These are phyloP conservation scores for Aphidius colemani DNA, from an alignment of 2,888 invertebrate species.

Conservation along the genomic window DNA sequence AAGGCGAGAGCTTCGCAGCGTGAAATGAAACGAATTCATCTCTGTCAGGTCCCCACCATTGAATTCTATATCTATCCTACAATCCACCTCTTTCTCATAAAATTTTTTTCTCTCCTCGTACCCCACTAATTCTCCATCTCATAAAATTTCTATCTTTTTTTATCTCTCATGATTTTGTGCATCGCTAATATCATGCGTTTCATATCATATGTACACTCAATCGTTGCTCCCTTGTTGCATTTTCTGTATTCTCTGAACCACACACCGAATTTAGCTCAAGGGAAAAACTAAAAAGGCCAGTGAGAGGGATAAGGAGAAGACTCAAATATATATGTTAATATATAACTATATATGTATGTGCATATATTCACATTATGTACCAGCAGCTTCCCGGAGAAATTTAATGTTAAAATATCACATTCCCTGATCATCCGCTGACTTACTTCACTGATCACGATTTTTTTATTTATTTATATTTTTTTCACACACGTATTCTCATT, in stretches of 20 bases:
- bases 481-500: slow-evolving; percentile 40
- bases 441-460: slow-evolving; percentile 40
- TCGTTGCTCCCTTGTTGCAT: slow-evolving; percentile 32
- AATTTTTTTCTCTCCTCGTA: slow-evolving; percentile 23
- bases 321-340: slow-evolving; percentile 17
- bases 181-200: neutral
- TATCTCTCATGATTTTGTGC: neutral
- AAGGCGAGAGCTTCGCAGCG: slow-evolving; percentile 61
- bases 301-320: neutral
- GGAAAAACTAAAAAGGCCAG: neutral
- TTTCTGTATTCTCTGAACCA: slow-evolving; percentile 52
- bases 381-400: slow-evolving; percentile 20
- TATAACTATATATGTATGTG: slow-evolving; percentile 32
- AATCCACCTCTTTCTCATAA: slow-evolving; percentile 32
- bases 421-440: slow-evolving; percentile 30
- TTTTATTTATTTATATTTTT: slow-evolving; percentile 1
- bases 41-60: slow-evolving; percentile 52
- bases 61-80: slow-evolving; percentile 36
- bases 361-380: slow-evolving; percentile 37
- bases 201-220: slow-evolving; percentile 12
- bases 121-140: slow-evolving; percentile 39
- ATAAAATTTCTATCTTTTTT: slow-evolving; percentile 20
- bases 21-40: slow-evolving; percentile 64
- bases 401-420: slow-evolving; percentile 27
- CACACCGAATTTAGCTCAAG: slow-evolving; percentile 44